Evolutionary conservation across 2,888 invertebrate species (phyloP).

Genomic region (Parapristionchus giblindavisi): DNA sequence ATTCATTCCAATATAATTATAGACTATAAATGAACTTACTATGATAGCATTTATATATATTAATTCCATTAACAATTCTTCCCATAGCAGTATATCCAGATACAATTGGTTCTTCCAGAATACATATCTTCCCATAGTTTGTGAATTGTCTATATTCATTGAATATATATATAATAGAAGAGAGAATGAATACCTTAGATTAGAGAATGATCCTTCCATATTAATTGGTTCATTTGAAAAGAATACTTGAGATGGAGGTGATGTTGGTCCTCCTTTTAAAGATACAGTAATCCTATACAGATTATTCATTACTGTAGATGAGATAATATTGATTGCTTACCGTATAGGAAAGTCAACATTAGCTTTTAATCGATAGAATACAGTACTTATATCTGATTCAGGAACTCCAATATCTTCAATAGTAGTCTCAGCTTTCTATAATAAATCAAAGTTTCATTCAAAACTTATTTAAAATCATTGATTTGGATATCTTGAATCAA

Average conservation of each 20-base stretch:
- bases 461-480: no score
- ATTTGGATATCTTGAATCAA: no score
- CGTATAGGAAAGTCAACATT: slow-evolving; percentile 55
- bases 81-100: slow-evolving; percentile 61
- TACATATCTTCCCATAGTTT: slow-evolving; percentile 58
- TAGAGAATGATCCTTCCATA: slow-evolving; percentile 53
- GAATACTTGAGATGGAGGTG: slow-evolving; percentile 55
- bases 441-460: slow-evolving; percentile 19
- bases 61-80: slow-evolving; percentile 50
- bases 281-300: slow-evolving; percentile 51
- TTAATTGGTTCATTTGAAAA: slow-evolving; percentile 43
- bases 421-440: slow-evolving; percentile 48
- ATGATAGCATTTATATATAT: slow-evolving; percentile 53
- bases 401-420: slow-evolving; percentile 52
- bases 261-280: slow-evolving; percentile 49
- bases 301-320: neutral
- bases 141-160: slow-evolving; percentile 43
- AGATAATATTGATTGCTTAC: slow-evolving; percentile 25
- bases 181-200: slow-evolving; percentile 37
- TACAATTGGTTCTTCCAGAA: slow-evolving; percentile 60
- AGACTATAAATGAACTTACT: slow-evolving; percentile 40
- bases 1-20: no score
- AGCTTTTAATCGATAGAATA: slow-evolving; percentile 48
- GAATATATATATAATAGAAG: neutral
- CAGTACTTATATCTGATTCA: slow-evolving; percentile 52